Percentiles rank a stretch among this genome's conserved stretches.
phyloP scores from a whole-genome alignment of 2,113 vertebrate genomes.

The Epinephelus fuscoguttatus region DNA sequence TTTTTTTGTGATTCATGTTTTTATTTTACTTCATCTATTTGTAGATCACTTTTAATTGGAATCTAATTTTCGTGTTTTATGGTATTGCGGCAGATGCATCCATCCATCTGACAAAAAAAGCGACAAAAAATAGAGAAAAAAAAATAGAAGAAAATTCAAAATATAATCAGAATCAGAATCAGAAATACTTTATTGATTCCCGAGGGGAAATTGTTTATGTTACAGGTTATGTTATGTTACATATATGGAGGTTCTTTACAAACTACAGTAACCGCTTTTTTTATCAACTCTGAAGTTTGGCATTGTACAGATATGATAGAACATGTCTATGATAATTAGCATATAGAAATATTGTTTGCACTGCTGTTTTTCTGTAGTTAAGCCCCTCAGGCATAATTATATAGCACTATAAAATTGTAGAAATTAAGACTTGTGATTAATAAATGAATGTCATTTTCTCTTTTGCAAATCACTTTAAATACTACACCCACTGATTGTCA shows the following conservation, averaged over 20 bases:
- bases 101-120: neutral
- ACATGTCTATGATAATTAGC: neutral
- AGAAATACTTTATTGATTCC: no score
- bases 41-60: neutral
- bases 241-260: neutral
- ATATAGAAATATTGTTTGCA: neutral
- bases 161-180: no score
- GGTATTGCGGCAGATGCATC: no score
- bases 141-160: no score
- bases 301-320: no score
- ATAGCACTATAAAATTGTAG: neutral
- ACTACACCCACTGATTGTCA: neutral
- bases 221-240: no score
- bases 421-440: neutral
- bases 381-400: neutral
- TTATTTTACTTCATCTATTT: neutral
- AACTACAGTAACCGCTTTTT: neutral
- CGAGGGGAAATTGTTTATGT: no score
- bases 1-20: neutral
- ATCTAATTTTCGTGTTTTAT: neutral
- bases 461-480: neutral
- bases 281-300: neutral
- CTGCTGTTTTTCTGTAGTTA: neutral
- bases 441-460: neutral
- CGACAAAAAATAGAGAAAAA: neutral